A percentile compares a stretch with the other conserved stretches of the same genome.
Evolutionary conservation across 2,113 vertebrate species (phyloP).

Genomic region (Choloepus hoffmanni): DNA sequence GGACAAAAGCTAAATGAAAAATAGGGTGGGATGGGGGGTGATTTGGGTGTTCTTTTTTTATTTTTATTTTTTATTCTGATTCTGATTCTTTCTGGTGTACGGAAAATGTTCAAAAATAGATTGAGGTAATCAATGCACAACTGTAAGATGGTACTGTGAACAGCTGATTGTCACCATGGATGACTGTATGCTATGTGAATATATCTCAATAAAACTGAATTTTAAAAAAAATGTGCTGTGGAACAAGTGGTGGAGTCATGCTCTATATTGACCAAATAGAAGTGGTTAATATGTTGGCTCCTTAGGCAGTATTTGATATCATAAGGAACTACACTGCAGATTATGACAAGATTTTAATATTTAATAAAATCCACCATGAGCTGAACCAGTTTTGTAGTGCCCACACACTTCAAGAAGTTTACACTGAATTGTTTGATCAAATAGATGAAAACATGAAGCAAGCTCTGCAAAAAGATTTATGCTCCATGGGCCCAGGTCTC

Average conservation of each 20-base stretch:
- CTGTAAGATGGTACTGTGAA: too few species aligned
- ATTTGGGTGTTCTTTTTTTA: too few species aligned
- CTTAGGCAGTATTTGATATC: constrained; percentile 94
- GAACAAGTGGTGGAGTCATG: constrained; percentile 96
- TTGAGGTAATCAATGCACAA: too few species aligned
- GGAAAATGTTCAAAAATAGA: too few species aligned
- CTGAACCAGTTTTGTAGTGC: constrained; percentile 99
- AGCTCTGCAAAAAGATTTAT: constrained; percentile 96
- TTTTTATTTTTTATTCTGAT: too few species aligned
- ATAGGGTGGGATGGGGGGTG: too few species aligned
- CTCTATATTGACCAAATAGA: constrained; percentile 99
- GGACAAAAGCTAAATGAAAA: too few species aligned
- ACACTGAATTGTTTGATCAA: constrained; percentile 98
- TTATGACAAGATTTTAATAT: constrained; percentile 98
- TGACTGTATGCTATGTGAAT: too few species aligned
- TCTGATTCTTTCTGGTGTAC: too few species aligned
- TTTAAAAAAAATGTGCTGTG: too few species aligned
- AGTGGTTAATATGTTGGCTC: constrained; percentile 97
- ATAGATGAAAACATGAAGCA: constrained; percentile 98
- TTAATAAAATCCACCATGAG: constrained; percentile 99
- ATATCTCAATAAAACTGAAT: too few species aligned
- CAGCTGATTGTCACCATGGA: too few species aligned
- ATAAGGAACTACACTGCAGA: constrained; percentile 98
- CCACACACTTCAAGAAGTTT: constrained; percentile 98
- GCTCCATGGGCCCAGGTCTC: constrained; percentile 95